Evolutionary conservation across 1,140 invertebrate species (phyloP).

Genomic region (Drosophila murphyi): DNA sequence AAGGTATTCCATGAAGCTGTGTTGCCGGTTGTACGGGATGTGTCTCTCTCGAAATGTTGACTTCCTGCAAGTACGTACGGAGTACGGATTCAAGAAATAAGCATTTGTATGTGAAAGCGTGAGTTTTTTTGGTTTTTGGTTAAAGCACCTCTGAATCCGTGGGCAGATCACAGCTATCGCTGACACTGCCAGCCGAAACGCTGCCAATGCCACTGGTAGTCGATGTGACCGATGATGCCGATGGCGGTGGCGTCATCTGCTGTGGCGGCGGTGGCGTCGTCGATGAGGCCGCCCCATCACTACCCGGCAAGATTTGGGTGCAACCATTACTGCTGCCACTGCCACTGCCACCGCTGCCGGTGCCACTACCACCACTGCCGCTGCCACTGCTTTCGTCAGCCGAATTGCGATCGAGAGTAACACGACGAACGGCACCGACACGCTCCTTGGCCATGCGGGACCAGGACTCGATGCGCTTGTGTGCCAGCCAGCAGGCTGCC

Average conservation of each 20-base stretch:
- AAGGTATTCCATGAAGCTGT: conserved; percentile 59
- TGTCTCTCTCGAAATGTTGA: conserved; percentile 88
- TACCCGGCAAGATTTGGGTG: conserved; percentile 47
- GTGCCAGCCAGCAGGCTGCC: conserved; percentile 89
- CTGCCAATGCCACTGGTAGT: conserved; percentile 83
- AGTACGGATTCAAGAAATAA: neutral
- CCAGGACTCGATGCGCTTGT: conserved; percentile 90
- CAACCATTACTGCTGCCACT: conserved; percentile 46
- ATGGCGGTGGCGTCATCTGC: conserved; percentile 81
- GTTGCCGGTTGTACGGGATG: conserved; percentile 86
- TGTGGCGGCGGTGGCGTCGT: conserved; percentile 84
- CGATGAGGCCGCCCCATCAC: conserved; percentile 38
- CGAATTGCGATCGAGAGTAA: conserved; percentile 86
- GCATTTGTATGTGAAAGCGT: neutral
- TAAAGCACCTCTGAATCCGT: conserved; percentile 80
- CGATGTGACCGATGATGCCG: conserved; percentile 80
- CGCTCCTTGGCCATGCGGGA: conserved; percentile 88
- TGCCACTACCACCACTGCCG: conserved; percentile 27
- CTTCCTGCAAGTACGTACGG: conserved; percentile 85
- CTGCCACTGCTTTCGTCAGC: conserved; percentile 82
- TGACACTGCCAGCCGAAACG: conserved; percentile 78
- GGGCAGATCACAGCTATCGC: conserved; percentile 81
- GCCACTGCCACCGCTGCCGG: conserved; percentile 40
- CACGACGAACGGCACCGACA: conserved; percentile 86
- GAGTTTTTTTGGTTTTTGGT: neutral